Base-by-base conservation (phyloP, 2,888 invertebrate species). In the Troilus luridus region DNA sequence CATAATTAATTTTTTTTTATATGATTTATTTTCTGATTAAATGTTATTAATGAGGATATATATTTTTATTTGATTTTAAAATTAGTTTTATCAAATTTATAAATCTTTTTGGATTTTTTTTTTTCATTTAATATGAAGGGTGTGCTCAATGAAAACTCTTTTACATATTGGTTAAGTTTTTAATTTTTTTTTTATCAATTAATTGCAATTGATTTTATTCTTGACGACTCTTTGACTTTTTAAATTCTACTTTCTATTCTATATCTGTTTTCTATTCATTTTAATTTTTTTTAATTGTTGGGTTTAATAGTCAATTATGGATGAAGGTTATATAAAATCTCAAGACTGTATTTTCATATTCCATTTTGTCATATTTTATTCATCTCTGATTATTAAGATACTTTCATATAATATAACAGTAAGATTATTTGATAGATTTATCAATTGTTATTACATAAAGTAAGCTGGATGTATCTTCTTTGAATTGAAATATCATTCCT, bases 191-290 rank as follows among this genome's bases (percentile, higher is more conserved):
- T 77, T 77, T 8, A 27, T 77, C 19, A 77, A 14, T 67, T 67
- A 14, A 72, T 27, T 72, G 27, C 27, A 12, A 77, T 77, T 41
- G 72, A 77, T 77, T 41, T 9, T 77, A 19, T 41, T 77, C 27
- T 77, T 77, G 27, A 77, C 17, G 72, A 77, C 72, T 77, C 72
- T 77, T 41, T 77, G 72, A 27, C 72, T 77, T 77, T 41, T 77
- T 10, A 41, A 17, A 41, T 41, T 67, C 24, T 64, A 6, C 5
- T 14, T 67, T n/a, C n/a, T 67, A 14, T 41, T 24, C 24, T 14
- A 24, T 24, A 77, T 77, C 27, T 24, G 24, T 67, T 24, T 77
- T 67, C 24, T 41, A 67, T 67, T 67, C 67, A 24, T 67, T 24
- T 64, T n/a, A n/a, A n/a, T n/a, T n/a, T 64, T 64, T n/a, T 64